Percentiles rank a stretch among this genome's conserved stretches.
These are phyloP conservation scores for Andricus curvator DNA, from an alignment of 2,888 invertebrate genomes.

Conservation along the genomic window DNA sequence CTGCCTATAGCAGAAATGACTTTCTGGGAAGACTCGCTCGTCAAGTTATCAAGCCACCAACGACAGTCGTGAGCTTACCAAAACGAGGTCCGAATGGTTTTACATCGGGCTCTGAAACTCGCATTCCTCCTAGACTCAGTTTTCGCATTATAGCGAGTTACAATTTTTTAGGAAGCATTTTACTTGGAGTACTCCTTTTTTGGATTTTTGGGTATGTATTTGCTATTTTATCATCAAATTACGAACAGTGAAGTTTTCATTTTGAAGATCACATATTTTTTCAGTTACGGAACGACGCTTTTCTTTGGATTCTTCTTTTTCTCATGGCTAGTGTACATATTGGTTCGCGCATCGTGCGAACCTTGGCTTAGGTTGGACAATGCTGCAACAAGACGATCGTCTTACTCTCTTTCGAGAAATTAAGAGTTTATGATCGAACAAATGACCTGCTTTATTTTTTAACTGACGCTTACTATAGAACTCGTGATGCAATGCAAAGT, in stretches of 20 bases:
- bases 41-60: constrained; percentile 83
- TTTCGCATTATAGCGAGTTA: constrained; percentile 85
- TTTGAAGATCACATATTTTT: constrained; percentile 42
- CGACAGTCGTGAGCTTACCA: constrained; percentile 82
- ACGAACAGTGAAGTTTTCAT: background rate
- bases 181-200: constrained; percentile 79
- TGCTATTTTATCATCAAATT: background rate
- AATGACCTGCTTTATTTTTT: background rate
- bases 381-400: background rate
- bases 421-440: background rate
- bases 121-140: constrained; percentile 85
- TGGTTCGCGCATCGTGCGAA: constrained; percentile 78
- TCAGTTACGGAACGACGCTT: constrained; percentile 67
- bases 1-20: constrained; percentile 83
- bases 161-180: constrained; percentile 80
- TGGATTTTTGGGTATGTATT: constrained; percentile 80
- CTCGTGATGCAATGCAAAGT: background rate
- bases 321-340: constrained; percentile 79
- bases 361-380: constrained; percentile 65
- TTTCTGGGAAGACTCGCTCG: constrained; percentile 83
- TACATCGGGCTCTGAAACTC: constrained; percentile 80
- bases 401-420: constrained; percentile 37
- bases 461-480: background rate
- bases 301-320: constrained; percentile 79
- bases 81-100: constrained; percentile 81